Evolutionary conservation across 1,140 invertebrate genomes (phyloP).

Genomic region (Drosophila simulans): DNA sequence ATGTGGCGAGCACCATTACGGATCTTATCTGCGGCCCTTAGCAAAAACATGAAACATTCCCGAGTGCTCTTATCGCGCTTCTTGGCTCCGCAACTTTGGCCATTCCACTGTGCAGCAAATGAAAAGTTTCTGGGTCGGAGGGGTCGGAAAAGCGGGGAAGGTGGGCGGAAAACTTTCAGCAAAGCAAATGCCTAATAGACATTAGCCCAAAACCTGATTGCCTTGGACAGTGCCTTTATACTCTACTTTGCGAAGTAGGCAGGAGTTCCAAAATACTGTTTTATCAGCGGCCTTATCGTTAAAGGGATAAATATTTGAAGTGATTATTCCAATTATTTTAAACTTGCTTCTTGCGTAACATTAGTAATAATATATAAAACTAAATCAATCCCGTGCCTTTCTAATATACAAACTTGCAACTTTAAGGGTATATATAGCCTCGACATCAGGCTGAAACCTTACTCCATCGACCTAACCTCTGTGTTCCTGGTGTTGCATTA

Average conservation of each 20-base stretch:
- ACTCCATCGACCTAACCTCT: slow-evolving; percentile 4
- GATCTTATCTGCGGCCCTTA: slow-evolving; percentile 52
- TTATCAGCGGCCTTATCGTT: too few species aligned
- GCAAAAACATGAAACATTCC: slow-evolving; percentile 56
- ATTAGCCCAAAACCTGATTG: slow-evolving; percentile 49
- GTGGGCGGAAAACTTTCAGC: slow-evolving; percentile 21
- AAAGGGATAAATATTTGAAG: too few species aligned
- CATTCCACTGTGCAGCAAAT: slow-evolving; percentile 37
- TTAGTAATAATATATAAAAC: too few species aligned
- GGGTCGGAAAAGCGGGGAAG: slow-evolving; percentile 1
- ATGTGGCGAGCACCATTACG: slow-evolving; percentile 32
- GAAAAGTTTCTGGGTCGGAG: slow-evolving; percentile 13
- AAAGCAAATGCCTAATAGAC: slow-evolving; percentile 51
- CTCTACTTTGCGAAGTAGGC: slow-evolving; percentile 1
- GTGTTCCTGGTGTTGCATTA: slow-evolving; percentile 68
- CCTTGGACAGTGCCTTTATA: slow-evolving; percentile 4
- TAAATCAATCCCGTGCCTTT: too few species aligned
- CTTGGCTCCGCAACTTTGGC: slow-evolving; percentile 44
- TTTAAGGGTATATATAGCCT: slow-evolving; percentile 10
- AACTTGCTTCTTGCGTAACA: too few species aligned
- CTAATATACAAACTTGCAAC: neutral
- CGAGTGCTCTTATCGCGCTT: slow-evolving; percentile 55
- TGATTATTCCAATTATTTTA: too few species aligned
- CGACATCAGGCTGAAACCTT: too few species aligned
- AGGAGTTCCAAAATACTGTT: too few species aligned